These are phyloP conservation scores for Sardina pilchardus DNA, from an alignment of 2,113 vertebrate species.

Conservation along the genomic window DNA sequence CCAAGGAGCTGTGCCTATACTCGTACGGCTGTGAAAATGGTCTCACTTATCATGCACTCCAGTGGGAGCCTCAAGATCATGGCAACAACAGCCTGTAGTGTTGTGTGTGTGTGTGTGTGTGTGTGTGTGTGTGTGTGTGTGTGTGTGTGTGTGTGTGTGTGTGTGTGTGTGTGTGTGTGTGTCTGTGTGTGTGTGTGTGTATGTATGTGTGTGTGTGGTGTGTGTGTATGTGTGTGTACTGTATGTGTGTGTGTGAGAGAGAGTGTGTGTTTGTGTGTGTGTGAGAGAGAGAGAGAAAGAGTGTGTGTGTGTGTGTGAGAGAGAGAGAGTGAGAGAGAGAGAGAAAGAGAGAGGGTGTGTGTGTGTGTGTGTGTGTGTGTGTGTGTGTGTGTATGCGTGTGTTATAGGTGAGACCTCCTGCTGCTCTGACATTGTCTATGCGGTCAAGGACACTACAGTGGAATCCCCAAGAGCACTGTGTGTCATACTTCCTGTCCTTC, in stretches of 20 bases:
- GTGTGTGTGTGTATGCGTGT: not conserved
- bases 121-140: not conserved
- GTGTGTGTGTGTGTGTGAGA: not conserved
- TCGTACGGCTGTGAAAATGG: too few relatives aligned
- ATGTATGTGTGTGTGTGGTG: not conserved
- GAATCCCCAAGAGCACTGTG: not conserved
- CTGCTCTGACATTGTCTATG: not conserved
- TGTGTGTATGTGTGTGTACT: not conserved
- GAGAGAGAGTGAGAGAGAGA: too few relatives aligned
- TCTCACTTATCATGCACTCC: too few relatives aligned
- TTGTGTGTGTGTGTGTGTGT: too few relatives aligned
- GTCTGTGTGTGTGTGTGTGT: not conserved
- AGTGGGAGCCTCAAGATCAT: too few relatives aligned
- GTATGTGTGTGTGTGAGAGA: not conserved
- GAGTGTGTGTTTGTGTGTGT: not conserved
- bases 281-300: too few relatives aligned
- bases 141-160: not conserved
- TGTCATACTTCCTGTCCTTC: not conserved
- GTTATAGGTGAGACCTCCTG: not conserved
- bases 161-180: not conserved
- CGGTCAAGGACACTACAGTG: not conserved
- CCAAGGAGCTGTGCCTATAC: too few relatives aligned
- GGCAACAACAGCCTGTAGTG: too few relatives aligned
- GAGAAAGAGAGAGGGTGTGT: too few relatives aligned
- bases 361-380: not conserved